Conservation (phyloP, 2,888 invertebrate species). For the Andrena praecox region DNA sequence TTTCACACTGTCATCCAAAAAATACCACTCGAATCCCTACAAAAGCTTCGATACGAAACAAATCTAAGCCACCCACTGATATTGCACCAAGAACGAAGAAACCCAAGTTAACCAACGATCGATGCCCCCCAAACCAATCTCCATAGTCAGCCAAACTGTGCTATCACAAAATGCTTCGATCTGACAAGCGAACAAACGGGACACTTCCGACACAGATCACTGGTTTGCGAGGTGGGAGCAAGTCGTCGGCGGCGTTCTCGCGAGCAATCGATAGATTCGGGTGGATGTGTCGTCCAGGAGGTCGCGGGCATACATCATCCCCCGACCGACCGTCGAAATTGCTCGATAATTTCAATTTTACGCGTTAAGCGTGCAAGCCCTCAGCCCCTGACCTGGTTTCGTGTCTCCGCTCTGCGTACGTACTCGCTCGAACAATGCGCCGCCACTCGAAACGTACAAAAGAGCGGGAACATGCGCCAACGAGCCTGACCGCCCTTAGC, state of each 20-base stretch:
- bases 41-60: too few species aligned
- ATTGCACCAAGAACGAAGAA: too few species aligned
- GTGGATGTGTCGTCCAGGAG: constrained; percentile 46
- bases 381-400: constrained; percentile 78
- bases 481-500: constrained; percentile 65
- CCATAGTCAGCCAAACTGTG: too few species aligned
- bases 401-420: constrained; percentile 63
- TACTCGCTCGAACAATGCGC: constrained; percentile 68
- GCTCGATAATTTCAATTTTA: constrained; percentile 81
- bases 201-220: neutral
- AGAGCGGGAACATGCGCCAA: constrained; percentile 57
- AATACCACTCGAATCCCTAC: too few species aligned
- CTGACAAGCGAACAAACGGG: too few species aligned
- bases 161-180: too few species aligned
- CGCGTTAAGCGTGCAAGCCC: constrained; percentile 76
- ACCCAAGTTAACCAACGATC: too few species aligned
- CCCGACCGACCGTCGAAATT: constrained; percentile 72
- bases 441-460: constrained; percentile 69
- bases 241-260: constrained; percentile 6
- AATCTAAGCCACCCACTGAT: too few species aligned
- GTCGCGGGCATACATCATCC: constrained; percentile 62
- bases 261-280: constrained; percentile 51
- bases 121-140: too few species aligned
- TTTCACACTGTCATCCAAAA: too few species aligned
- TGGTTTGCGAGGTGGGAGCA: neutral